These are phyloP conservation scores for Poicephalus gulielmi DNA, from an alignment of 2,113 vertebrate genomes.

Conservation along the genomic window DNA sequence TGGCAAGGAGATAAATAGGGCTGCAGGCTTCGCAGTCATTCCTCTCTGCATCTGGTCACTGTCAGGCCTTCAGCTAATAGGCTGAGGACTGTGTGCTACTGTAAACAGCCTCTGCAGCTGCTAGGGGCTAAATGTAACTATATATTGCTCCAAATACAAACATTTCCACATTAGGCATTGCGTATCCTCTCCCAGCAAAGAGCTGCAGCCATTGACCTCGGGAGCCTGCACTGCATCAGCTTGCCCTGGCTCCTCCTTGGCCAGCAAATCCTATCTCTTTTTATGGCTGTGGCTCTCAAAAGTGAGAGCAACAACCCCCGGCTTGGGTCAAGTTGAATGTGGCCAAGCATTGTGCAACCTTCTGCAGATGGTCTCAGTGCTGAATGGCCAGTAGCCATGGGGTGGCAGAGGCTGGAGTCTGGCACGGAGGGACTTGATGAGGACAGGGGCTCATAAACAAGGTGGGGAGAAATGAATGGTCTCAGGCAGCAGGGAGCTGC, in stretches of 20 bases:
- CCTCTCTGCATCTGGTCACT: slow-evolving; percentile 62
- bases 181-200: not conserved
- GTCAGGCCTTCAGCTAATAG: slow-evolving; percentile 54
- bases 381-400: not conserved
- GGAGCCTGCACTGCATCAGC: slow-evolving; percentile 32
- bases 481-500: not conserved
- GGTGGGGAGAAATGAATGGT: not conserved
- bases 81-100: slow-evolving; percentile 27
- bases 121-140: slow-evolving; percentile 27
- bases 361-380: not conserved
- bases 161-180: slow-evolving; percentile 75
- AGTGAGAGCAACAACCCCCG: not conserved
- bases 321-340: not conserved
- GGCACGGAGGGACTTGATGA: not conserved
- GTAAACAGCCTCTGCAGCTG: slow-evolving; percentile 48
- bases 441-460: not conserved
- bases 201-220: slow-evolving; percentile 21
- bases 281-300: not conserved
- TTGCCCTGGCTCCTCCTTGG: not conserved
- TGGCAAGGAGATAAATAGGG: slow-evolving; percentile 43
- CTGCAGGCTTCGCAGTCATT: not conserved
- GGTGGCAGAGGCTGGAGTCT: not conserved
- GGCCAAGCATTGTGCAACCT: not conserved
- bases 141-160: slow-evolving; percentile 64
- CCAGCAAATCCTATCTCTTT: slow-evolving; percentile 22